These are phyloP conservation scores for Archips crataeganus DNA, from an alignment of 2,888 invertebrate genomes.

Conservation along the genomic window DNA sequence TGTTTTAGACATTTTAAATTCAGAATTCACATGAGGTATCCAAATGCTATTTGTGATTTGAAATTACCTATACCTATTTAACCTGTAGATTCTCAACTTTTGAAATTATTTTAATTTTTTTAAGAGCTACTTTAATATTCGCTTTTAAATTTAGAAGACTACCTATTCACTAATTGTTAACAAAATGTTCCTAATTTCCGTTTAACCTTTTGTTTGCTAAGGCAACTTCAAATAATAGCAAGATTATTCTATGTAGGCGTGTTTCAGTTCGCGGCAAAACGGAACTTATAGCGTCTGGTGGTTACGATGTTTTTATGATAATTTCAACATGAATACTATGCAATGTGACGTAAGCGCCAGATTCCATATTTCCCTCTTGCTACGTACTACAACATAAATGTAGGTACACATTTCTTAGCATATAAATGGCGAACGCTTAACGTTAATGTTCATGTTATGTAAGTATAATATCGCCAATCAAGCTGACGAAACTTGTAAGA, in stretches of 20 bases:
- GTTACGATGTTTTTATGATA: neutral
- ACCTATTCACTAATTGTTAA: neutral
- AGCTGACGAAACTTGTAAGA: constrained; percentile 13
- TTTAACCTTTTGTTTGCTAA: constrained; percentile 27
- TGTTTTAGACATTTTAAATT: no score
- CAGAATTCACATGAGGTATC: no score
- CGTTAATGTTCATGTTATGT: constrained; percentile 31
- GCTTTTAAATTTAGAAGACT: neutral
- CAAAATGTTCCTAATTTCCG: constrained; percentile 29
- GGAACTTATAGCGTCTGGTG: neutral
- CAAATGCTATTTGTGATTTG: no score
- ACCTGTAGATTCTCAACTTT: no score
- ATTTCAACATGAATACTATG: neutral
- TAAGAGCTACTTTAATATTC: no score
- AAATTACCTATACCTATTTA: no score
- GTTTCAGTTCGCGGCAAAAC: neutral
- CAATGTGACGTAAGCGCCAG: constrained; percentile 1
- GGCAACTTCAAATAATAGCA: constrained; percentile 34
- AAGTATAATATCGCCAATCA: constrained; percentile 8
- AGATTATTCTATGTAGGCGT: constrained; percentile 10
- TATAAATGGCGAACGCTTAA: constrained; percentile 32
- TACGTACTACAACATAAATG: neutral
- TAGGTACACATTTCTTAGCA: constrained; percentile 4
- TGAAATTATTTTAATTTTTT: no score
- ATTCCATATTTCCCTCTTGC: neutral